A percentile compares a stretch with the other conserved stretches of the same genome.
These are phyloP conservation scores for Anthonomus grandis DNA, from an alignment of 1,140 invertebrate species.

Conservation along the genomic window DNA sequence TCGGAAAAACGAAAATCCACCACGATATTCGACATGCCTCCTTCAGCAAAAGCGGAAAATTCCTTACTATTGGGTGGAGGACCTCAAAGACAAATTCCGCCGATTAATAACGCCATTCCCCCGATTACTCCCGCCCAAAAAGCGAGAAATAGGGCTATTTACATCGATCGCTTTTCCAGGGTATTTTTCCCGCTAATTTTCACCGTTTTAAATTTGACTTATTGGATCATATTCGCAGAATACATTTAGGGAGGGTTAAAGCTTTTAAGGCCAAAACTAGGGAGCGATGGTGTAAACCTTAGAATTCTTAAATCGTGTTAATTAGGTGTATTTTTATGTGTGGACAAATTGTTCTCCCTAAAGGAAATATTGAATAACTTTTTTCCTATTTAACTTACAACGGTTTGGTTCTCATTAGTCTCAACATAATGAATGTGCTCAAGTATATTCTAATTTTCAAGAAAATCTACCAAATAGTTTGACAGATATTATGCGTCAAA, in stretches of 20 bases:
- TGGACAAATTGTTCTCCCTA: too few relatives aligned
- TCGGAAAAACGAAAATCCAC: constrained; percentile 44
- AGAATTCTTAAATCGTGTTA: too few relatives aligned
- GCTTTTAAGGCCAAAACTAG: too few relatives aligned
- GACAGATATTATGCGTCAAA: too few relatives aligned
- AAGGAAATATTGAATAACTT: too few relatives aligned
- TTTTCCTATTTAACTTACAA: too few relatives aligned
- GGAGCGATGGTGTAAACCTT: too few relatives aligned
- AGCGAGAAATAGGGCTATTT: constrained; percentile 71
- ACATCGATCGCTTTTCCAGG: constrained; percentile 81
- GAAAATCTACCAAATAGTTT: too few relatives aligned
- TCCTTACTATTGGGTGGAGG: constrained; percentile 28
- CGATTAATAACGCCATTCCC: neutral
- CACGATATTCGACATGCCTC: constrained; percentile 55
- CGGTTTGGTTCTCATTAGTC: too few relatives aligned
- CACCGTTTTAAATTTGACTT: constrained; percentile 77
- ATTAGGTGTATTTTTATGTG: too few relatives aligned
- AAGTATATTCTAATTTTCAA: too few relatives aligned
- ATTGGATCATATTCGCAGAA: constrained; percentile 86
- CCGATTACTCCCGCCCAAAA: constrained; percentile 57
- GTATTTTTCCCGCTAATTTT: constrained; percentile 86
- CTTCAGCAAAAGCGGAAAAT: constrained; percentile 44
- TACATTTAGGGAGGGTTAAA: constrained; percentile 66
- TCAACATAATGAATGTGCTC: too few relatives aligned
- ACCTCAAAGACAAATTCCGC: constrained; percentile 19